phyloP scores from a whole-genome alignment of 1,140 invertebrate genomes.

The Harpegnathos saltator region DNA sequence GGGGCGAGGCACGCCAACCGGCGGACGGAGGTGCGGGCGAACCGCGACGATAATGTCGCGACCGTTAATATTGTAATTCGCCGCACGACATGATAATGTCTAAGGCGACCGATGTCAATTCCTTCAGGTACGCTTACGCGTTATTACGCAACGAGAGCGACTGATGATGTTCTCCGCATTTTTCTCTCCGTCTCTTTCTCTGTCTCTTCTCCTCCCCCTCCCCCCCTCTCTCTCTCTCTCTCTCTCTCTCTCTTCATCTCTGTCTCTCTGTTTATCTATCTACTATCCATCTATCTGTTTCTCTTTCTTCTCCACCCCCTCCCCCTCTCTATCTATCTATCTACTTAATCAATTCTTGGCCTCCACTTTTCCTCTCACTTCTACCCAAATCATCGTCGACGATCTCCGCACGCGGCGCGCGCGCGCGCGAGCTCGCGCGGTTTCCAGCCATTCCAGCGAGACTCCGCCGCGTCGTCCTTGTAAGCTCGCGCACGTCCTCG shows the following conservation, averaged over 20 bases:
- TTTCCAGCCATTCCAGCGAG: conserved; percentile 30
- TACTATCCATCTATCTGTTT: neutral
- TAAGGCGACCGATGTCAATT: conserved; percentile 71
- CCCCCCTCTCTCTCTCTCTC: neutral
- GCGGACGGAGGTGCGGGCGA: conserved; percentile 28
- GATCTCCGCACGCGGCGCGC: neutral
- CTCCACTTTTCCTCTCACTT: no score
- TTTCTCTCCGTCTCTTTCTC: neutral
- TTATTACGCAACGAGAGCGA: conserved; percentile 60
- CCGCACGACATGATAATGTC: conserved; percentile 56
- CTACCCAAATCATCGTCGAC: no score
- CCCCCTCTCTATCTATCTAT: neutral
- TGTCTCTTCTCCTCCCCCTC: neutral
- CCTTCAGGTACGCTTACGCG: conserved; percentile 72
- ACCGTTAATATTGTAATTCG: conserved; percentile 41
- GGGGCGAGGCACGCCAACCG: no score
- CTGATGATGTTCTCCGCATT: neutral
- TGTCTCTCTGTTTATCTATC: no score
- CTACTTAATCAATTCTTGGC: no score
- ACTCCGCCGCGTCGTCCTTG: conserved; percentile 6
- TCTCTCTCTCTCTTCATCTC: neutral
- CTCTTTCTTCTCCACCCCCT: neutral
- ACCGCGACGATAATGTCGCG: conserved; percentile 49
- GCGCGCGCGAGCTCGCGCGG: neutral
- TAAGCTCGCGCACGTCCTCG: conserved; percentile 46